These are phyloP conservation scores for Eumerus sabulonum DNA, from an alignment of 2,888 invertebrate species.

Conservation along the genomic window DNA sequence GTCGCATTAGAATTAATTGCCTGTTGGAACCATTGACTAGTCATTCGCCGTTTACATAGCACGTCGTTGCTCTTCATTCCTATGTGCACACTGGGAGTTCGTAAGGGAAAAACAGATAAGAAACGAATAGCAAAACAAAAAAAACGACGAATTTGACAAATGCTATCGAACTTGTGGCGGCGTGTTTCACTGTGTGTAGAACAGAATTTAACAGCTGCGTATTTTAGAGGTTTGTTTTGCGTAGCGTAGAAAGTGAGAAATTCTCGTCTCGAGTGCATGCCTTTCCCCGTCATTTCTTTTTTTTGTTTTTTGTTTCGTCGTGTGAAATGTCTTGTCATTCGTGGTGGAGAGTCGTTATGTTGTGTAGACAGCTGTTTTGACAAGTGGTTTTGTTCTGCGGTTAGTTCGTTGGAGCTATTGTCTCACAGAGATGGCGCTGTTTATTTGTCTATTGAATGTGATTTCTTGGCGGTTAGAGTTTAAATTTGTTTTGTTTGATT, in stretches of 20 bases:
- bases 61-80: constrained; percentile 5
- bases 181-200: constrained; percentile 82
- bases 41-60: too few species aligned
- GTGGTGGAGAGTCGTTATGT: constrained; percentile 49
- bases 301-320: too few species aligned
- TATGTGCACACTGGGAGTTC: constrained; percentile 19
- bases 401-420: constrained; percentile 12
- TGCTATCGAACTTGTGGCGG: constrained; percentile 82
- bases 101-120: too few species aligned
- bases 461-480: constrained; percentile 23
- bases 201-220: constrained; percentile 82
- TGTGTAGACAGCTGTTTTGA: constrained; percentile 39
- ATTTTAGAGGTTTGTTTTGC: constrained; percentile 82
- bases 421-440: constrained; percentile 49
- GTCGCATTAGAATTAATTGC: constrained; percentile 34
- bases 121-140: neutral
- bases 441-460: constrained; percentile 18
- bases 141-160: constrained; percentile 71
- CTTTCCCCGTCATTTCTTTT: constrained; percentile 2
- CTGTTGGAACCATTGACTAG: constrained; percentile 11
- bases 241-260: constrained; percentile 21
- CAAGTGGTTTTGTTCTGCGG: constrained; percentile 34
- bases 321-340: constrained; percentile 3
- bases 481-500: constrained; percentile 47
- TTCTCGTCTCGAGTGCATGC: constrained; percentile 38